A percentile compares a stretch with the other conserved stretches of the same genome.
phyloP scores from a whole-genome alignment of 2,113 vertebrate genomes.

The Ciconia maguari region DNA sequence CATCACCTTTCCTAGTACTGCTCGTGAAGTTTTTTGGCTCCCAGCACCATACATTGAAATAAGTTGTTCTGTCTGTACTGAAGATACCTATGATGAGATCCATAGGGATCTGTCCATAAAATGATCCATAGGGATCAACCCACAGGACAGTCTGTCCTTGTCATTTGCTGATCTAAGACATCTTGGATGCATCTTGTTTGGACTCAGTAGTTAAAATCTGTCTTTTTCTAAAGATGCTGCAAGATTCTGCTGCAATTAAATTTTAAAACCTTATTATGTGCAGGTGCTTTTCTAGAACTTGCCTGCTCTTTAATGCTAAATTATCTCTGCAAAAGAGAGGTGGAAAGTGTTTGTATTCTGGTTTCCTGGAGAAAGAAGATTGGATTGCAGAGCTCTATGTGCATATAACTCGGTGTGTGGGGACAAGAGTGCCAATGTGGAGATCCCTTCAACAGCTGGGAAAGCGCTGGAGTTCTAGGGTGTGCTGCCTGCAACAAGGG shows the following conservation, averaged over 20 bases:
- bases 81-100: neutral
- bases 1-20: neutral
- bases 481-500: neutral
- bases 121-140: neutral
- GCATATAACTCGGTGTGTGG: neutral
- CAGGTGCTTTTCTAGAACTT: neutral
- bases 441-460: neutral
- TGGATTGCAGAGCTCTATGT: neutral
- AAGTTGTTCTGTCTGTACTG: neutral
- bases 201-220: neutral
- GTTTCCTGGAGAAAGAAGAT: neutral
- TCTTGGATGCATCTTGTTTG: neutral
- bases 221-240: neutral
- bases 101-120: neutral
- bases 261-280: neutral
- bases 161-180: neutral
- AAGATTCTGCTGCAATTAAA: neutral
- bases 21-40: neutral
- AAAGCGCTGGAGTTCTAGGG: neutral
- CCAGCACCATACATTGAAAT: neutral
- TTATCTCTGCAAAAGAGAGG: neutral
- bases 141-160: neutral
- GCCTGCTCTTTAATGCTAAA: neutral
- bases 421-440: accelerated
- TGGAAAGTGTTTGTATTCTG: neutral